These are phyloP conservation scores for Artibeus jamaicensis DNA, from an alignment of 2,797 vertebrate genomes.

Conservation along the genomic window DNA sequence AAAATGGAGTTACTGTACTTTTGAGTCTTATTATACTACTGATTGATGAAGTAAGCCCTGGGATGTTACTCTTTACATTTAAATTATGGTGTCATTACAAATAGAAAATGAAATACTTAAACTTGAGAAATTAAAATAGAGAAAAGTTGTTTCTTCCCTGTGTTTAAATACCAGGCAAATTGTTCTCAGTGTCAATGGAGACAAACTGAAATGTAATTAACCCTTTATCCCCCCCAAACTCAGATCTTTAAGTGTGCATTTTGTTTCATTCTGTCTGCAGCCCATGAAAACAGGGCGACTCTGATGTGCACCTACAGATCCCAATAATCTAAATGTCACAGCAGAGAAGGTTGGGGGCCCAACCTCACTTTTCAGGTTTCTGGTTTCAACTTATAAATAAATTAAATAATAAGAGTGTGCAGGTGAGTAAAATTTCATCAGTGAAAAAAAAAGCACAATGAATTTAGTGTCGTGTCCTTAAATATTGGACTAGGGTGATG, in stretches of 20 bases:
- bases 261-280: neutral
- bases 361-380: neutral
- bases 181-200: conserved; percentile 46
- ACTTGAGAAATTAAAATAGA: conserved; percentile 54
- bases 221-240: conserved; percentile 22
- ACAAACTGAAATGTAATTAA: conserved; percentile 56
- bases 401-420: neutral
- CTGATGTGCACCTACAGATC: conserved; percentile 18
- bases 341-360: neutral
- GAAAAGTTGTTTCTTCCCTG: neutral
- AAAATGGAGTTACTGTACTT: neutral
- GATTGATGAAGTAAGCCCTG: neutral
- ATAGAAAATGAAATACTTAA: conserved; percentile 19
- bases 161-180: neutral
- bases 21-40: neutral
- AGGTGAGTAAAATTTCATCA: neutral
- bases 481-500: neutral
- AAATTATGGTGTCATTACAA: neutral
- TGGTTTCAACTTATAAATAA: neutral
- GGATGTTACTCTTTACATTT: neutral
- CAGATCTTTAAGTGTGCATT: neutral
- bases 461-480: neutral
- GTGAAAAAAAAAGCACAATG: neutral
- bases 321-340: neutral
- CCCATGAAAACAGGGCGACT: neutral